phyloP scores from a whole-genome alignment of 2,113 vertebrate species.

The Etheostoma spectabile region DNA sequence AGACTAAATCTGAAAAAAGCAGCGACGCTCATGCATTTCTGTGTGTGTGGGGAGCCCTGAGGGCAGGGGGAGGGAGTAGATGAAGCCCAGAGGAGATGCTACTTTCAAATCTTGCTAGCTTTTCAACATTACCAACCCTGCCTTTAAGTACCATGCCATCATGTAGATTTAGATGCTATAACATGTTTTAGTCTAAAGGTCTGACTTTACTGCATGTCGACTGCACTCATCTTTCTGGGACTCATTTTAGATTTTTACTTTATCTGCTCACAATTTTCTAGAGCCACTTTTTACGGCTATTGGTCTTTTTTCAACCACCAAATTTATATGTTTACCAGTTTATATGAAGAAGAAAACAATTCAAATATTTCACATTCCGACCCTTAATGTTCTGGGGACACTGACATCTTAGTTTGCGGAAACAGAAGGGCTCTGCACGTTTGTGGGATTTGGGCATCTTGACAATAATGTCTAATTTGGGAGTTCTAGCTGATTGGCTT shows the following conservation, averaged over 20 bases:
- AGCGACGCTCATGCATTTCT: too few species aligned
- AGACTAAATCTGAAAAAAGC: too few species aligned
- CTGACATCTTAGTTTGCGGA: constrained; percentile 1
- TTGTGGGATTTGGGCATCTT: constrained; percentile 26
- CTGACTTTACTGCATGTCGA: neutral
- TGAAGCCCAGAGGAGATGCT: too few species aligned
- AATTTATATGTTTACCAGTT: neutral
- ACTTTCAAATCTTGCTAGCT: too few species aligned
- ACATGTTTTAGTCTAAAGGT: neutral
- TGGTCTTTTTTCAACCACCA: constrained; percentile 11
- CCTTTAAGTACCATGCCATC: neutral
- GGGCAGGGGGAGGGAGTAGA: too few species aligned
- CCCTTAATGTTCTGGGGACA: constrained; percentile 17
- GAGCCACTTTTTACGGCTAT: neutral
- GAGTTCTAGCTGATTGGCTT: constrained; percentile 18
- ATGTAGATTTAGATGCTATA: neutral
- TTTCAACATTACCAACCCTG: too few species aligned
- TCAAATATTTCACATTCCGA: constrained; percentile 12
- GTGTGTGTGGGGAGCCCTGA: too few species aligned
- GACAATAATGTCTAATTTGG: constrained; percentile 33
- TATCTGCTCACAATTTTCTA: constrained; percentile 10
- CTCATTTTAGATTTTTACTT: constrained; percentile 9
- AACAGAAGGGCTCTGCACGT: neutral
- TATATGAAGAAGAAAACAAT: constrained; percentile 16
- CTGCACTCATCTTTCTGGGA: neutral